These are phyloP conservation scores for Betta splendens DNA, from an alignment of 2,797 vertebrate species.

Conservation along the genomic window DNA sequence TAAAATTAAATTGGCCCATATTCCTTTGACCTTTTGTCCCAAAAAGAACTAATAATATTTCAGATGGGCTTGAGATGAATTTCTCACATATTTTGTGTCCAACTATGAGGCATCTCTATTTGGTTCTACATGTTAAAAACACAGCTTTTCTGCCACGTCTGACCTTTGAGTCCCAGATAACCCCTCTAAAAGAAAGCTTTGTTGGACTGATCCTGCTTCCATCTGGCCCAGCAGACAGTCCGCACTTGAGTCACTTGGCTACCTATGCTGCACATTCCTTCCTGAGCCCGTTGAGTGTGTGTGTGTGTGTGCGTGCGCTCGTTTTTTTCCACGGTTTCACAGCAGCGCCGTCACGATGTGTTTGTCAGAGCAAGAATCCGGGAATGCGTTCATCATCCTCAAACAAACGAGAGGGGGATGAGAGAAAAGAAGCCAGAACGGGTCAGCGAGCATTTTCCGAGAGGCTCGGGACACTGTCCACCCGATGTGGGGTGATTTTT, in stretches of 20 bases:
- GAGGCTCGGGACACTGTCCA: slow-evolving; percentile 30
- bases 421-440: slow-evolving; percentile 43
- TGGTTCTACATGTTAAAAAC: slow-evolving; percentile 7
- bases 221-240: slow-evolving; percentile 51
- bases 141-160: slow-evolving; percentile 17
- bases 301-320: slow-evolving; percentile 31
- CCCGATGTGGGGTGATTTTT: slow-evolving; percentile 45
- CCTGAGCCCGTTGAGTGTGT: slow-evolving; percentile 49
- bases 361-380: slow-evolving; percentile 78
- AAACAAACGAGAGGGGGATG: slow-evolving; percentile 71
- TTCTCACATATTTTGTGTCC: slow-evolving; percentile 2
- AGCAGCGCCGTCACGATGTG: slow-evolving; percentile 73
- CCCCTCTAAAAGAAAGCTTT: slow-evolving; percentile 51
- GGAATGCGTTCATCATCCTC: slow-evolving; percentile 79
- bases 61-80: too few species aligned
- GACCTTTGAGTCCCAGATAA: slow-evolving; percentile 26
- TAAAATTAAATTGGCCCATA: slow-evolving; percentile 9
- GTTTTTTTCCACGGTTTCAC: slow-evolving; percentile 69
- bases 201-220: slow-evolving; percentile 51
- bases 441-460: slow-evolving; percentile 62
- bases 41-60: slow-evolving; percentile 6
- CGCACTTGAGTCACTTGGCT: slow-evolving; percentile 63
- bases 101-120: background rate
- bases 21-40: slow-evolving; percentile 1
- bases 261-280: slow-evolving; percentile 73